Evolutionary conservation across 2,797 vertebrate genomes (phyloP).

Genomic region (Acrossocheilus wenchowensis): DNA sequence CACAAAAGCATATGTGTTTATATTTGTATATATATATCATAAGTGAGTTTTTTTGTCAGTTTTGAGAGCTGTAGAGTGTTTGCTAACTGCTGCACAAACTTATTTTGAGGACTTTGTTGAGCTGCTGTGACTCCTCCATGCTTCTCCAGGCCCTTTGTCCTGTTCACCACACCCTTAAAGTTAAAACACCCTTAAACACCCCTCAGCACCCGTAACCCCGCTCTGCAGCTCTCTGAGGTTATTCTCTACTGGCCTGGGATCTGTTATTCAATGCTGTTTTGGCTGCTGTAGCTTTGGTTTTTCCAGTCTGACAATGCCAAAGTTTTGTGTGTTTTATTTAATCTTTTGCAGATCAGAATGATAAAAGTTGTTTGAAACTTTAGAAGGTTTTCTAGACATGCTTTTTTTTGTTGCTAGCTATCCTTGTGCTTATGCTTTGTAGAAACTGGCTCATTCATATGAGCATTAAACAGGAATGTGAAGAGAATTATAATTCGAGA

Average conservation of each 20-base stretch:
- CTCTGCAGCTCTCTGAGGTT: background rate
- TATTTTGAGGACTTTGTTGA: background rate
- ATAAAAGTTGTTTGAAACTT: background rate
- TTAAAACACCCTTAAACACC: background rate
- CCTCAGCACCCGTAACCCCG: constrained; percentile 14
- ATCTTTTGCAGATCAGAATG: background rate
- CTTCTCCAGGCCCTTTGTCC: constrained; percentile 15
- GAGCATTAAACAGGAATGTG: background rate
- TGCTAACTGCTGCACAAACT: background rate
- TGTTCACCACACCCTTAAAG: constrained; percentile 42
- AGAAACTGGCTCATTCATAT: background rate
- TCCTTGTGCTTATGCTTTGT: background rate
- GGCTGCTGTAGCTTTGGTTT: background rate
- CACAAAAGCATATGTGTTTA: background rate
- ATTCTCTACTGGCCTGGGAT: background rate
- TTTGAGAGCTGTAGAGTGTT: background rate
- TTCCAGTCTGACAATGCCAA: background rate
- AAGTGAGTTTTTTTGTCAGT: background rate
- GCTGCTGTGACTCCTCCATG: constrained; percentile 10
- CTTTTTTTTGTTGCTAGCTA: background rate
- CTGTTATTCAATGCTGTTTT: background rate
- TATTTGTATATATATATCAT: background rate
- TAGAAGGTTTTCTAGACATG: background rate
- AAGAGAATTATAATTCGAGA: background rate
- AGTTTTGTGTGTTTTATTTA: background rate